phyloP scores from a whole-genome alignment of 2,113 vertebrate species.

The Opisthocomus hoazin region DNA sequence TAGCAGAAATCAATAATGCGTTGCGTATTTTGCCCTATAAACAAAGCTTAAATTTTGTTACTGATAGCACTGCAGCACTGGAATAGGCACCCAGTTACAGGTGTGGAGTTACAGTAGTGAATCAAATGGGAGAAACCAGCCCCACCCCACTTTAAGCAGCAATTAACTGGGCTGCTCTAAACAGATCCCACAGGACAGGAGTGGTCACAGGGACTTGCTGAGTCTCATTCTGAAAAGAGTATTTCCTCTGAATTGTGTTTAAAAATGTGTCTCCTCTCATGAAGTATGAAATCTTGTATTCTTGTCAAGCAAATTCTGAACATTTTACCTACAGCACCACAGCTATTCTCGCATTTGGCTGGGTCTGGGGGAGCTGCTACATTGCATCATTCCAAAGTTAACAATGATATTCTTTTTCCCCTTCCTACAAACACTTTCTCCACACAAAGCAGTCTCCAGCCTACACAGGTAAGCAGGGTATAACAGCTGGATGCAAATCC shows the following conservation, averaged over 20 bases:
- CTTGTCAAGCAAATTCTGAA: not conserved
- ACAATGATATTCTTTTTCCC: not conserved
- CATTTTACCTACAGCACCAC: not conserved
- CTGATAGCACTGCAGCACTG: not conserved
- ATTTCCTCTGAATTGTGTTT: not conserved
- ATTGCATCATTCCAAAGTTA: not conserved
- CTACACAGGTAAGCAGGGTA: not conserved
- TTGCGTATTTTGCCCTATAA: not conserved
- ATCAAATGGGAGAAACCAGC: not conserved
- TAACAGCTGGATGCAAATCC: not conserved
- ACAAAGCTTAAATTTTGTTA: not conserved
- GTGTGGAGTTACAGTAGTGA: not conserved
- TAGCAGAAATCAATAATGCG: not conserved
- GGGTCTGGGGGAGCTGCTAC: not conserved
- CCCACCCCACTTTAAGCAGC: not conserved
- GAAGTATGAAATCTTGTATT: not conserved
- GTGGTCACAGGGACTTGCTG: not conserved
- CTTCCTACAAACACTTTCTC: not conserved
- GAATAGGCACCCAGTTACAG: not conserved
- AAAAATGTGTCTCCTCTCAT: not conserved
- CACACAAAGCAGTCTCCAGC: not conserved
- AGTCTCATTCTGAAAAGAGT: not conserved
- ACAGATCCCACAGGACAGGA: not conserved
- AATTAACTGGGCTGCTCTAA: not conserved
- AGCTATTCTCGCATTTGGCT: not conserved